Evolutionary conservation across 2,888 invertebrate genomes (phyloP).

Genomic region (Drosophila differens): DNA sequence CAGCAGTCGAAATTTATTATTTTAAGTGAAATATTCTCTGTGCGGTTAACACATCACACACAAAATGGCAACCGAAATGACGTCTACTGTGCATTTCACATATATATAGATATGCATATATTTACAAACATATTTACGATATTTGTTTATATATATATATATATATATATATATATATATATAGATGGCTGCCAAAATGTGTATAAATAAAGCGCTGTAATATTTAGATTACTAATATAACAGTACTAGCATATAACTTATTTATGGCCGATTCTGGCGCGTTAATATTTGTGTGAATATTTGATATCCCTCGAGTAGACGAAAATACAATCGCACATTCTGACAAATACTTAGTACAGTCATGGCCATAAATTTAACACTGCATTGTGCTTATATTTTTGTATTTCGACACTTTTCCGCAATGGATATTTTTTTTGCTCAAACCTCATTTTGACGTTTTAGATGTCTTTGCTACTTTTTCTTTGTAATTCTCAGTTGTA

Average conservation of each 20-base stretch:
- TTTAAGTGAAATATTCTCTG: slow-evolving; percentile 45
- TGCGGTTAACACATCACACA: slow-evolving; percentile 11
- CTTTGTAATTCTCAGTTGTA: background rate
- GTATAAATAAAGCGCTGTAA: slow-evolving; percentile 38
- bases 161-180: background rate
- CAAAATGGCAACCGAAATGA: slow-evolving; percentile 31
- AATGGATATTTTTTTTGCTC: background rate
- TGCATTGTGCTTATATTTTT: background rate
- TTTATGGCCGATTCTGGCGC: slow-evolving; percentile 17
- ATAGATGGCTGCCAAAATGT: slow-evolving; percentile 23
- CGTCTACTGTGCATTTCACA: slow-evolving; percentile 5
- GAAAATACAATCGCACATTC: background rate
- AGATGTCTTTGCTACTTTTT: background rate
- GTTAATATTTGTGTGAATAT: slow-evolving; percentile 13
- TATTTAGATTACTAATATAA: slow-evolving; percentile 38
- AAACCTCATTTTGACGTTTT: background rate
- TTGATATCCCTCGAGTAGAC: background rate
- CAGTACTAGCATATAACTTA: slow-evolving; percentile 19
- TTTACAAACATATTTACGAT: background rate
- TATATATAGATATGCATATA: background rate
- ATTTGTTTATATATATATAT: too few relatives aligned
- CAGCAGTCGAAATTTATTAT: slow-evolving; percentile 44
- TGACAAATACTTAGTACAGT: background rate
- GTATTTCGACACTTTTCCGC: background rate
- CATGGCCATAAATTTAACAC: background rate